Percentiles rank a stretch among this genome's conserved stretches.
Conservation (phyloP, 2,113 vertebrate genomes). For the Anhinga rufa region DNA sequence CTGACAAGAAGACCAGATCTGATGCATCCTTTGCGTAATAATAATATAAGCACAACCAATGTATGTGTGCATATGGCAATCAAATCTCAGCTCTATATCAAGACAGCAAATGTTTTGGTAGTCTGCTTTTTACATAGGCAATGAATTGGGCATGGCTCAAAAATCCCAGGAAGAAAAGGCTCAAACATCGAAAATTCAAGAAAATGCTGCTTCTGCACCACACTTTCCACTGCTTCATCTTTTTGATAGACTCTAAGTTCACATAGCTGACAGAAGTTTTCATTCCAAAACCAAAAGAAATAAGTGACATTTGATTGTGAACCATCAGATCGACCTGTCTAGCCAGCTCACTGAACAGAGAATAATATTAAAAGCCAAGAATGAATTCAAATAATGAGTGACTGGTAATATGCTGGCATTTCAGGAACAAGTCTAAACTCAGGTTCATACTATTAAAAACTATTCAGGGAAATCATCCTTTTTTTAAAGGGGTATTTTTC, state of each 20-base stretch:
- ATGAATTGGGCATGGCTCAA: background rate
- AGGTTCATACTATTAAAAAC: background rate
- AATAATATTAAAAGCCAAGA: background rate
- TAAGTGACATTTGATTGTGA: background rate
- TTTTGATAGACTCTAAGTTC: background rate
- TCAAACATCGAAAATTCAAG: background rate
- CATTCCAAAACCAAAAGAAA: background rate
- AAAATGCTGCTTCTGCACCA: background rate
- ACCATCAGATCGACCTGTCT: background rate
- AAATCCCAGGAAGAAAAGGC: background rate
- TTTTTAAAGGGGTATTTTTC: background rate
- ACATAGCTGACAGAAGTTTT: background rate
- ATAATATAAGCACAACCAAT: background rate
- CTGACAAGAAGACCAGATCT: background rate
- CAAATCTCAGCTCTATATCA: background rate
- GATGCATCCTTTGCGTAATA: background rate
- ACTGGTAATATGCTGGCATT: background rate
- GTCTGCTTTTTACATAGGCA: background rate
- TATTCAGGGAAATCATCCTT: background rate
- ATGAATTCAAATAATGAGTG: background rate
- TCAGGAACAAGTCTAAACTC: background rate
- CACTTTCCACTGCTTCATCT: background rate
- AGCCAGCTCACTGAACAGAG: background rate
- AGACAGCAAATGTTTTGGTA: background rate
- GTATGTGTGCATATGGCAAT: background rate